Evolutionary conservation across 1,140 invertebrate species (phyloP), one percentile per base, ranked within the genome.

Genomic region (Drosophila kikkawai): DNA sequence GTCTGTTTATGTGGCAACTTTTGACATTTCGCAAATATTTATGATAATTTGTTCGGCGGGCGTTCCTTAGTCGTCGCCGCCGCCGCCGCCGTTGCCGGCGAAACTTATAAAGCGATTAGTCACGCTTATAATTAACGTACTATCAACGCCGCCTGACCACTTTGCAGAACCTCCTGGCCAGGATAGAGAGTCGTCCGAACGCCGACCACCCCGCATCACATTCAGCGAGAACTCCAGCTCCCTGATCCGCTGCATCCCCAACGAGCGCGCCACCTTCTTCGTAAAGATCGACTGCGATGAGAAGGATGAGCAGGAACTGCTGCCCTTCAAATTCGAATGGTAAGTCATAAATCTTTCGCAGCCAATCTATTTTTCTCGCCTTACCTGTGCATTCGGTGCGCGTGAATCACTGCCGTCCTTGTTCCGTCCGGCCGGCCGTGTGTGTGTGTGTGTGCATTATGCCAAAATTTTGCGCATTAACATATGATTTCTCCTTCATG

Each of bases 241-340:
- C 56, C 50, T 92, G 1, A 80, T 92, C 47, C 83, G 91, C 34
- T 92, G 91, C 73, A 75, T 91, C 64, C 90, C 91, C 60, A 92
- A 92, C 59, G 91, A 92, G 61, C 80, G 91, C 22, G 91, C 91
- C 17, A 92, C 91, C 19, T 92, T 92, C 53, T 92, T 92, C 63
- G 91, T 92, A 48, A 92, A 92, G 75, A 92, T 92, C 69, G 91
- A 92, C 69, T 91, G 91, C 76, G 78, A 81, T 47, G 88, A 92
- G 59, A 70, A 90, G 45, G 91, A 92, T 36, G 87, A 85, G 53
- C 50, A 79, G 29, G 83, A 91, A 36, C 45, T 91, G 57, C 55
- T 92, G 79, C 91, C 91, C 70, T 87, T 92, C 77, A 87, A 91
- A 84, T 92, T 92, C 64, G 87, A 92, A 53, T 92, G 91, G 91